Percentiles rank a stretch among this genome's conserved stretches.
phyloP scores from a whole-genome alignment of 2,888 invertebrate genomes.

The Euplagia quadripunctaria region DNA sequence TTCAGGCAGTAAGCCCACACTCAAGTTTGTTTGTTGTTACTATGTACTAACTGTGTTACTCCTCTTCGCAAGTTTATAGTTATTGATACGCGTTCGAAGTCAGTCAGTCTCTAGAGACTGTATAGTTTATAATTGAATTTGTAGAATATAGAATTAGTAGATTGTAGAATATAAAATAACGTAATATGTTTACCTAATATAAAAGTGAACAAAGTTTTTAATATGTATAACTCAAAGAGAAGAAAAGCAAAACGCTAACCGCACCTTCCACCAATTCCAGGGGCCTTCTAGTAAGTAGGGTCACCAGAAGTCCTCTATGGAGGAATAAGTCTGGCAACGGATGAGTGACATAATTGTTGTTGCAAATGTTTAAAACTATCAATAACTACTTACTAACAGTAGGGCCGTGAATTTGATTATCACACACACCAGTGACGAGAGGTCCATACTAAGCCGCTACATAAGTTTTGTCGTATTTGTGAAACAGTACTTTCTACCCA shows the following conservation, averaged over 20 bases:
- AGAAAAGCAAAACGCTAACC: not conserved
- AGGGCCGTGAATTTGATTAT: not conserved
- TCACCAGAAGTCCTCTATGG: no score
- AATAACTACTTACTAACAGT: not conserved
- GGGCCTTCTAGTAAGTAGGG: no score
- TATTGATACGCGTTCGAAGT: not conserved
- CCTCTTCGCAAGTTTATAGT: not conserved
- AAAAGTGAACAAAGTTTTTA: not conserved
- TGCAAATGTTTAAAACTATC: not conserved
- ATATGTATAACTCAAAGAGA: not conserved
- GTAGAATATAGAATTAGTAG: not conserved
- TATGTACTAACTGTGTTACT: not conserved
- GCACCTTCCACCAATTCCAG: not conserved
- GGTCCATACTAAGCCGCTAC: no score
- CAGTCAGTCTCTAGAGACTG: not conserved
- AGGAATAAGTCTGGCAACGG: no score
- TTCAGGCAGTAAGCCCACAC: not conserved
- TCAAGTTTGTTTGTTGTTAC: no score
- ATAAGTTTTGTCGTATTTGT: no score
- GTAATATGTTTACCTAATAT: not conserved
- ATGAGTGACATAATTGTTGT: not conserved
- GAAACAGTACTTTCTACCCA: no score
- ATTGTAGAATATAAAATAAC: not conserved
- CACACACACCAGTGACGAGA: not conserved
- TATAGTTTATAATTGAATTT: not conserved